Evolutionary conservation across 2,113 vertebrate genomes (phyloP), one percentile per base, ranked within the genome.

Genomic region (Eleginops maclovinus): DNA sequence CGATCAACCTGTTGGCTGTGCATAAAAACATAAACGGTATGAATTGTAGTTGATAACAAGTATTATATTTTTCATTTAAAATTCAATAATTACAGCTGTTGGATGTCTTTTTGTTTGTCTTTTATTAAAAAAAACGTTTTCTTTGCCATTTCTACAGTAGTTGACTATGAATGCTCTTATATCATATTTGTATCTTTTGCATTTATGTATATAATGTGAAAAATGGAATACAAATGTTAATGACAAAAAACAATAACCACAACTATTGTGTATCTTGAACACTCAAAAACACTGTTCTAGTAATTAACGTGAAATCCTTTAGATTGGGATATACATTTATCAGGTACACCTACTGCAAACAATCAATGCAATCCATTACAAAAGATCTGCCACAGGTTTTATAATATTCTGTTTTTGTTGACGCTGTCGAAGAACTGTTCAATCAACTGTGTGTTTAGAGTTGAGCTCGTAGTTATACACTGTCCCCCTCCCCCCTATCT

Each of bases 1-100:
- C 91, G 95, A 77, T 98, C 97, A 60, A 98, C 96, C 94, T 99
- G 97, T 91, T 97, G 97, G 91, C 98, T 99, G 87, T 10, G 58
- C 3, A 31, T 5, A 64, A 40, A 82, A 28, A 79, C 14, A 77
- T 15, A 73, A 9, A 51, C 6, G 16, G 14, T 15, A 47, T 31
- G 2, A 6, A 53, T 8, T 36, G 31, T 36, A 36, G 3, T 43
- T 26, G 11, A 11, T 46, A 1, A 1, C 16, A 16, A 26, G 15
- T 41, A 21, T 54, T n/a, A 19, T 40, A 17, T 47, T 22, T 75
- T 65, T 14, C 3, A n/a, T n/a, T n/a, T n/a, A n/a, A n/a, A n/a
- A n/a, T n/a, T n/a, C n/a, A n/a, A n/a, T n/a, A n/a, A n/a, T n/a
- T n/a, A n/a, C n/a, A n/a, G n/a, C n/a, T n/a, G n/a, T n/a, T n/a